phyloP scores from a whole-genome alignment of 1,140 invertebrate genomes.

The Chrysoperla carnea region DNA sequence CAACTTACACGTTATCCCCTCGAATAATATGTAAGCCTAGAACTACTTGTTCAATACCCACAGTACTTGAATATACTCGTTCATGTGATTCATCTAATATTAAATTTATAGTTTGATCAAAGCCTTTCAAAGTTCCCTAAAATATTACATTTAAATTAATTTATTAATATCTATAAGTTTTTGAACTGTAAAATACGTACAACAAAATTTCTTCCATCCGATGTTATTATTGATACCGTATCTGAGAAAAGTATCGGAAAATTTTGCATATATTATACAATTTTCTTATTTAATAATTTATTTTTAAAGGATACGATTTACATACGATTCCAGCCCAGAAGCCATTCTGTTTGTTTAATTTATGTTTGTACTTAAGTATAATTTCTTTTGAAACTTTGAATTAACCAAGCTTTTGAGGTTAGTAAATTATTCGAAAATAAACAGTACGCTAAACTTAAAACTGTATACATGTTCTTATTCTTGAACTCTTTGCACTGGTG shows the following conservation, averaged over 20 bases:
- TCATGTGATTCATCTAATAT: slow-evolving; percentile 97
- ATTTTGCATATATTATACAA: slow-evolving; percentile 1
- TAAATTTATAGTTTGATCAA: slow-evolving; percentile 96
- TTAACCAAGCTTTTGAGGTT: no score
- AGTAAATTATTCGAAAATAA: no score
- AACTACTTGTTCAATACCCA: slow-evolving; percentile 91
- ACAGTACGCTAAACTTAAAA: no score
- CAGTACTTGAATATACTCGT: slow-evolving; percentile 79
- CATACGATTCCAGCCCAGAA: slow-evolving; percentile 65
- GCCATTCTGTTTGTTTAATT: slow-evolving; percentile 36
- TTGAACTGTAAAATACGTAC: slow-evolving; percentile 36
- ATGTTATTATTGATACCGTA: slow-evolving; percentile 85
- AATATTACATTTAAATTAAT: slow-evolving; percentile 15
- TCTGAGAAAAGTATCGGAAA: slow-evolving; percentile 30
- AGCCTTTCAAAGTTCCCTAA: slow-evolving; percentile 73
- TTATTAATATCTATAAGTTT: slow-evolving; percentile 9
- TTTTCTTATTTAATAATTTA: slow-evolving; percentile 3
- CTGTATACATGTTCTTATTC: no score
- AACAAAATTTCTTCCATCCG: slow-evolving; percentile 89
- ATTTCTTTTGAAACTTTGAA: no score
- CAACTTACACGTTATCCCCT: slow-evolving; percentile 86
- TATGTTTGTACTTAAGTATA: no score
- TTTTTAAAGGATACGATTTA: slow-evolving; percentile 59
- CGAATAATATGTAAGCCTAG: slow-evolving; percentile 92
- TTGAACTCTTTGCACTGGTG: no score